phyloP scores from a whole-genome alignment of 2,797 vertebrate genomes.

The Aythya fuligula region DNA sequence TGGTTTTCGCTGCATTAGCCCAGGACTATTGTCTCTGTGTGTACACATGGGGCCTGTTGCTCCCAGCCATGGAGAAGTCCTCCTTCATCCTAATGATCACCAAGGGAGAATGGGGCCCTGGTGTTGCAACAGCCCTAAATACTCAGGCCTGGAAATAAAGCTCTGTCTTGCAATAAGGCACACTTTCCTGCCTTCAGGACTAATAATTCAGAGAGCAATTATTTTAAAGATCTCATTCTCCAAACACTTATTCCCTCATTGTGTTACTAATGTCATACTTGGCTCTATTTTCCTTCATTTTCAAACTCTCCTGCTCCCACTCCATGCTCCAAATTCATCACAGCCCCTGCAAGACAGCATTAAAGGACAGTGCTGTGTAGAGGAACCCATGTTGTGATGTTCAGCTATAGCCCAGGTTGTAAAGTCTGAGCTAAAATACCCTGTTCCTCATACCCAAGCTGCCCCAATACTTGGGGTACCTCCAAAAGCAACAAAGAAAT shows the following conservation, averaged over 20 bases:
- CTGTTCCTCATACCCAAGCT: background rate
- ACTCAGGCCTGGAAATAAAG: background rate
- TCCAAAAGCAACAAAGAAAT: background rate
- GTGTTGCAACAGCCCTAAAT: background rate
- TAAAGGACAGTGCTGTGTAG: background rate
- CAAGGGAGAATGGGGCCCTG: background rate
- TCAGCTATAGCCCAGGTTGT: background rate
- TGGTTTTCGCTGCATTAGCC: background rate
- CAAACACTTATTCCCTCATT: background rate
- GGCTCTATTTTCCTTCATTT: background rate
- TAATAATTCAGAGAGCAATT: background rate
- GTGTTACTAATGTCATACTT: background rate
- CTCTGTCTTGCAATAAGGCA: background rate
- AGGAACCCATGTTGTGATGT: background rate
- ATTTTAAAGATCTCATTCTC: background rate
- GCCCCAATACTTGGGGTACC: background rate
- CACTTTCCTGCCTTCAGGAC: background rate
- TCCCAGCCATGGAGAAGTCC: background rate
- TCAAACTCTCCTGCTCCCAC: background rate
- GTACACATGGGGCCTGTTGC: background rate
- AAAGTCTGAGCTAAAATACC: background rate
- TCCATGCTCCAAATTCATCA: background rate
- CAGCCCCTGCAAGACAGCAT: background rate
- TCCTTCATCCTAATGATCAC: background rate
- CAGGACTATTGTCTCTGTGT: background rate